Conservation (phyloP, 1,140 invertebrate species). For the Oryzaephilus surinamensis region DNA sequence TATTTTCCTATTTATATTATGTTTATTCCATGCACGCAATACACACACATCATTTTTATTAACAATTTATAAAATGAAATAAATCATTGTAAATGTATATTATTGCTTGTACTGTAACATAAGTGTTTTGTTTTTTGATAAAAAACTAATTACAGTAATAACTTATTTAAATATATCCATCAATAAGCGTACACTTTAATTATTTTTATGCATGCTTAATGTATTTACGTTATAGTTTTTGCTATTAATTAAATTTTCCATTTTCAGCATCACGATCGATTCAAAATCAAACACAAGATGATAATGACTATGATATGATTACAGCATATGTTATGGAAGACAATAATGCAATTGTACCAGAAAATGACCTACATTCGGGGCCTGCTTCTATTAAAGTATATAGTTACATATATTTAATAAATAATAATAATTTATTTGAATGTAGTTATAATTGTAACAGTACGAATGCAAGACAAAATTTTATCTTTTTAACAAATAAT, state of each 20-base stretch:
- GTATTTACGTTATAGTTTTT: background rate
- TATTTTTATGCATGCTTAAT: background rate
- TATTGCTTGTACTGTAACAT: no score
- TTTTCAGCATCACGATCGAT: constrained; percentile 27
- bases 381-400: constrained; percentile 76
- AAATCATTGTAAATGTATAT: no score
- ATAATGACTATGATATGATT: constrained; percentile 78
- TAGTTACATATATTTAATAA: no score
- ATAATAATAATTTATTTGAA: background rate
- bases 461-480: no score
- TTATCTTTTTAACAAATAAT: no score
- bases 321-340: constrained; percentile 64
- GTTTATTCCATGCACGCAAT: no score
- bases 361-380: constrained; percentile 61
- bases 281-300: constrained; percentile 46
- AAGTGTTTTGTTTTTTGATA: no score
- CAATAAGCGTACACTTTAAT: no score
- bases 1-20: background rate
- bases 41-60: no score
- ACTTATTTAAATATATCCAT: no score
- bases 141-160: no score
- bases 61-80: no score
- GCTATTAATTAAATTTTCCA: background rate
- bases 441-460: background rate
- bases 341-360: constrained; percentile 71